Base-by-base conservation (phyloP, 2,113 vertebrate species). In the Muscicapa adusta region DNA sequence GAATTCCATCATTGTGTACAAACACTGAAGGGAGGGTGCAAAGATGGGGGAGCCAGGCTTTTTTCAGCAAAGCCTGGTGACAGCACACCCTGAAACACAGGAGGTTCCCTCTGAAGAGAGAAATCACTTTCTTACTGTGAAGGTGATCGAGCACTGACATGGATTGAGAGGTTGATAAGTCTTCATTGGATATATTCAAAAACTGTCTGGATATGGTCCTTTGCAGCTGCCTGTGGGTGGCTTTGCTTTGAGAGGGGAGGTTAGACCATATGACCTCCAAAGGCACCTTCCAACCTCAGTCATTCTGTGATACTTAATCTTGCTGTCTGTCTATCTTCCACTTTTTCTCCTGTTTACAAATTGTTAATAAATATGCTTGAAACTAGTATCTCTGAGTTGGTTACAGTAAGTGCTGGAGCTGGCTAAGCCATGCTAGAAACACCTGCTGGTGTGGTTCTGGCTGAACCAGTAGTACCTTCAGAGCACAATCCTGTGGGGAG, bases 401-500 rank as follows among this genome's bases (percentile, higher is more conserved):
- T 51, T 78, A 0, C 16, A 29, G 16, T 80, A 40, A 66, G 26
- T 7, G 7, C 25, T 54, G 51, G 29, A 80, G 31, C 33, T 83
- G 61, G 38, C 38, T 24, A 74, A 36, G 13, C 22, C 5, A 15
- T 18, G n/a, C 48, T 66, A 36, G 12, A 42, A 16, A 8, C 10
- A 3, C 9, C 50, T 5, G 2, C 1, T 24, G 2, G 14, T 16
- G 43, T 40, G 51, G 36, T 75, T 71, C 47, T 53, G 8, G 23
- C 36, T 51, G 56, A 31, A 14, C 3, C 16, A 45, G 5, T 38
- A 24, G 22, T 40, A 20, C 14, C 19, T 61, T 45, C 15, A 54
- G 40, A 65, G 33, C 50, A 38, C 29, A 14, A 0, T n/a, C 20
- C 29, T 3, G 0, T 29, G 20, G 15, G 26, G 14, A 51, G 56